These are phyloP conservation scores for Alligator mississippiensis DNA, from an alignment of 2,113 vertebrate genomes.

Conservation along the genomic window DNA sequence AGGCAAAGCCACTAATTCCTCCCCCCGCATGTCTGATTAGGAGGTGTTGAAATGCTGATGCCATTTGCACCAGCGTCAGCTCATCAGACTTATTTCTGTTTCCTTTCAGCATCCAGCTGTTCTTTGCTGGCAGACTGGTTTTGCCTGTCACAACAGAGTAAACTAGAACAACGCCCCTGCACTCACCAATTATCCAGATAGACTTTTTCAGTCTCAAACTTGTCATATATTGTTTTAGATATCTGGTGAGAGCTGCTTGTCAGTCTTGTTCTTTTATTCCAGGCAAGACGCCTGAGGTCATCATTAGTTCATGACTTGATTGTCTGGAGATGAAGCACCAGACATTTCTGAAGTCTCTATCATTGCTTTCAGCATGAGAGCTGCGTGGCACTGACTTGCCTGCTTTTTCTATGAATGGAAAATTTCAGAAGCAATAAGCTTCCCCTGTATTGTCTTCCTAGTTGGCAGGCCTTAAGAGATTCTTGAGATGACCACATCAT, in stretches of 20 bases:
- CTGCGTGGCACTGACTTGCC: not conserved
- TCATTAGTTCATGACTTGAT: slow-evolving; percentile 60
- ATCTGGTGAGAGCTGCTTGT: slow-evolving; percentile 44
- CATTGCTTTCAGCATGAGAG: slow-evolving; percentile 29
- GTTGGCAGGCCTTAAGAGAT: slow-evolving; percentile 25
- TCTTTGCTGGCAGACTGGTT: slow-evolving; percentile 20
- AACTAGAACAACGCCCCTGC: not conserved
- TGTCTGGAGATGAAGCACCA: slow-evolving; percentile 62
- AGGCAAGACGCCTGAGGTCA: slow-evolving; percentile 58
- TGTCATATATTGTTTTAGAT: slow-evolving; percentile 48
- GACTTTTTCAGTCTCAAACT: slow-evolving; percentile 55
- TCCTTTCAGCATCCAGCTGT: not conserved
- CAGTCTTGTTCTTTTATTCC: slow-evolving; percentile 31
- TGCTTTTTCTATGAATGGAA: not conserved
- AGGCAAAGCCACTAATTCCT: not conserved
- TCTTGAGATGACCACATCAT: slow-evolving; percentile 19
- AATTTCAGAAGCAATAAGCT: slow-evolving; percentile 37
- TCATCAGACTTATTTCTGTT: not conserved
- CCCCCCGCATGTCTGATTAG: not conserved
- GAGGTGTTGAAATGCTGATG: not conserved
- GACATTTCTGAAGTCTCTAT: slow-evolving; percentile 33
- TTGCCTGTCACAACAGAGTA: slow-evolving; percentile 23
- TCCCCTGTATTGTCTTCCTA: slow-evolving; percentile 39
- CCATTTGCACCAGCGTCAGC: not conserved
- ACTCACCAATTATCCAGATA: slow-evolving; percentile 55